Conservation (phyloP, 2,113 vertebrate genomes). For the Bagarius yarrelli region DNA sequence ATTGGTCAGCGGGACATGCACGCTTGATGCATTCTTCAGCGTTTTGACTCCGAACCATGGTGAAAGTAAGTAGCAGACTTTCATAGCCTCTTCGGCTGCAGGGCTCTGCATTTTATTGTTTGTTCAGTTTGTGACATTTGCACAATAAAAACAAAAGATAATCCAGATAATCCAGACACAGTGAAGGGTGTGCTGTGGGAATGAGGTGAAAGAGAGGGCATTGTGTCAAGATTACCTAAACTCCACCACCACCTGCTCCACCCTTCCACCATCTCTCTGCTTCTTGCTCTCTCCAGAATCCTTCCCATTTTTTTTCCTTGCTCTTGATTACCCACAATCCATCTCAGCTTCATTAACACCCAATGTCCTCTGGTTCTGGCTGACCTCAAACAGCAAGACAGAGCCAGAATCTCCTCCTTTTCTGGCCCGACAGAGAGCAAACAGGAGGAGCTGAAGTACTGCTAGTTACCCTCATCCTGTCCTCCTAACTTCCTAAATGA, state of each 20-base stretch:
- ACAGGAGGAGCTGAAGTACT: neutral
- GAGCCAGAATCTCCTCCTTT: constrained; percentile 2
- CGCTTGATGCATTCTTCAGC: neutral
- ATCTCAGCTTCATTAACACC: constrained; percentile 14
- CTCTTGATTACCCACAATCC: constrained; percentile 20
- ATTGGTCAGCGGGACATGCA: constrained; percentile 4
- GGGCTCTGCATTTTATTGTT: neutral
- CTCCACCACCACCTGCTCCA: constrained; percentile 39
- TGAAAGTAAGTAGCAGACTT: neutral
- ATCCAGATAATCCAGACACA: too few species aligned
- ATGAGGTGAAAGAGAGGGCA: neutral
- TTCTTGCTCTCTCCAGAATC: neutral
- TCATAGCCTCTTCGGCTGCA: neutral
- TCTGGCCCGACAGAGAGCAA: neutral
- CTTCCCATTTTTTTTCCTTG: neutral
- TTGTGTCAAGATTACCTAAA: neutral
- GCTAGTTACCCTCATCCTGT: neutral
- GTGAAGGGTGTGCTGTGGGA: too few species aligned
- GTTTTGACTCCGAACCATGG: neutral
- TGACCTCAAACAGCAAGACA: neutral
- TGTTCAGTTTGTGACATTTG: neutral
- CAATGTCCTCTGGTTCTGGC: constrained; percentile 8
- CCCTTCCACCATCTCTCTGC: neutral
- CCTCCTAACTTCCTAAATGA: neutral
- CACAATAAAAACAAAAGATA: neutral